Conservation (phyloP, 2,113 vertebrate genomes). For the Regulus satrapa region DNA sequence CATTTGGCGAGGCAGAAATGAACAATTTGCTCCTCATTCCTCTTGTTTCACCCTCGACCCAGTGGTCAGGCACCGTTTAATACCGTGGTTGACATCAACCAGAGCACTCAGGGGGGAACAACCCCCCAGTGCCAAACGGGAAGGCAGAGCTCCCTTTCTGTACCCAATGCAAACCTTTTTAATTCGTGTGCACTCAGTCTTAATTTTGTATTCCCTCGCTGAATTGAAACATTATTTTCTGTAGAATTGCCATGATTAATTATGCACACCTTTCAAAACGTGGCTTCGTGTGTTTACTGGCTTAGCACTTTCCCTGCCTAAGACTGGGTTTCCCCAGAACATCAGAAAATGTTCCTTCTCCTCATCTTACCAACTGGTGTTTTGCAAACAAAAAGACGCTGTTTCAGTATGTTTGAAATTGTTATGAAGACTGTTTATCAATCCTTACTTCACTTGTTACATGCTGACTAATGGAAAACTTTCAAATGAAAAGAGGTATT, state of each 20-base stretch:
- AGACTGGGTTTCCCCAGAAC: conserved; percentile 83
- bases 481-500: not conserved
- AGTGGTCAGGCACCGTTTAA: not conserved
- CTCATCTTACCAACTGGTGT: conserved; percentile 82
- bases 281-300: conserved; percentile 87
- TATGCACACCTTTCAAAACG: conserved; percentile 79
- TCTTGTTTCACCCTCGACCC: not conserved
- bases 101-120: not conserved
- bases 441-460: not conserved
- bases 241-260: not conserved
- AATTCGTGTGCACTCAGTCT: not conserved
- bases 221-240: not conserved
- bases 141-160: not conserved
- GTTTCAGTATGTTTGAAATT: not conserved
- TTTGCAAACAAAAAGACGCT: conserved; percentile 64
- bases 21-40: not conserved
- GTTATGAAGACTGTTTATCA: not conserved
- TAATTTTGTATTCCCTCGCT: not conserved
- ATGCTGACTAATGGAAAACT: not conserved
- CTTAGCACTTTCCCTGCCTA: conserved; percentile 80
- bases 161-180: not conserved
- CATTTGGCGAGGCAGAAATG: not conserved
- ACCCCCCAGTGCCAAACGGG: not conserved
- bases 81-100: not conserved
- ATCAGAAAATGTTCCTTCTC: conserved; percentile 88